These are phyloP conservation scores for Otolemur garnettii DNA, from an alignment of 2,113 vertebrate species.

Conservation along the genomic window DNA sequence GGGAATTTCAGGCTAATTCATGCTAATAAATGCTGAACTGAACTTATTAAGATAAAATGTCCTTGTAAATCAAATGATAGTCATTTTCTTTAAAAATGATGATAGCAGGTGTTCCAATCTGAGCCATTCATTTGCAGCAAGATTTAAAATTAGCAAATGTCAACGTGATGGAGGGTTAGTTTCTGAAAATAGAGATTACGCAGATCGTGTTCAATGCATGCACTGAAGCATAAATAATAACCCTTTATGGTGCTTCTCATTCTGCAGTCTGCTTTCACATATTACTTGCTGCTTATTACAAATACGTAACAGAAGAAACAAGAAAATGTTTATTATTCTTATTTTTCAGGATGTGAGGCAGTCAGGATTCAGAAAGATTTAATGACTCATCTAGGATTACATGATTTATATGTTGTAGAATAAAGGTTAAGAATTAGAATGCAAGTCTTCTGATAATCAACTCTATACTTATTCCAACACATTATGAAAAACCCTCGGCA, in stretches of 20 bases:
- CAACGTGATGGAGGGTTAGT: conserved; percentile 75
- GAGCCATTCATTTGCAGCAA: conserved; percentile 77
- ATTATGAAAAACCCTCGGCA: not conserved
- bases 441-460: not conserved
- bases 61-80: conserved; percentile 83
- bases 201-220: conserved; percentile 36
- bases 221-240: conserved; percentile 59
- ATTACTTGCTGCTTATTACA: conserved; percentile 65
- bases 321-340: conserved; percentile 53
- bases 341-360: conserved; percentile 47
- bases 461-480: not conserved
- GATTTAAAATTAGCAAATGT: conserved; percentile 84
- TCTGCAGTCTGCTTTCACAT: not conserved
- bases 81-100: conserved; percentile 83
- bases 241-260: conserved; percentile 20
- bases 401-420: not conserved
- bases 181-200: conserved; percentile 72
- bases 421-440: conserved; percentile 42
- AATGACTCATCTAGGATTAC: conserved; percentile 31
- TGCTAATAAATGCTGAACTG: conserved; percentile 83
- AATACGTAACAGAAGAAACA: conserved; percentile 50
- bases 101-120: conserved; percentile 82
- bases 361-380: conserved; percentile 42
- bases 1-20: conserved; percentile 76
- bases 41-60: conserved; percentile 83